Conservation (phyloP, 2,797 vertebrate genomes). For the Poecilia gillii region DNA sequence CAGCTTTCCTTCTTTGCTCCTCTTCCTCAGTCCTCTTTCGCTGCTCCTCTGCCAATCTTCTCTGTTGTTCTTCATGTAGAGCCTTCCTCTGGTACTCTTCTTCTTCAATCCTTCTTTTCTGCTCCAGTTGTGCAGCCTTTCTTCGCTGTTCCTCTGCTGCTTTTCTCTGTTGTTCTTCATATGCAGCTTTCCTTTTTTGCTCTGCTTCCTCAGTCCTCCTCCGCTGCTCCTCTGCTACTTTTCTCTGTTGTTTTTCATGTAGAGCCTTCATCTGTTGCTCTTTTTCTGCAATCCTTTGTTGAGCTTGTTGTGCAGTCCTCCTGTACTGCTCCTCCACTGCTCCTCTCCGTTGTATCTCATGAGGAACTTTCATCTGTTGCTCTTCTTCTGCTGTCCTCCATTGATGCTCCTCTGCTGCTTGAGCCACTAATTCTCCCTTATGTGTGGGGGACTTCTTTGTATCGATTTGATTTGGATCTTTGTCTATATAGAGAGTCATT, state of each 20-base stretch:
- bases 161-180: not conserved
- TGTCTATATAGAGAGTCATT: constrained; percentile 27
- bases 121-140: not conserved
- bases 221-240: constrained; percentile 9
- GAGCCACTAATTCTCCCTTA: constrained; percentile 25
- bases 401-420: not conserved
- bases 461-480: constrained; percentile 20
- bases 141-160: not conserved
- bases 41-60: constrained; percentile 10
- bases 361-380: not conserved
- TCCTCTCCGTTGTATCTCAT: not conserved
- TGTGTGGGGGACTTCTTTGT: constrained; percentile 24
- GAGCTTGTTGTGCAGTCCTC: not conserved
- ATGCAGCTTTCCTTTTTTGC: not conserved
- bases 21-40: constrained; percentile 34
- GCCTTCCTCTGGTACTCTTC: constrained; percentile 32
- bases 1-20: constrained; percentile 25
- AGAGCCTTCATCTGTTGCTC: not conserved
- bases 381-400: not conserved
- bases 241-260: not conserved
- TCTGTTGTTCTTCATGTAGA: constrained; percentile 35
- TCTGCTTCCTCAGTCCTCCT: not conserved
- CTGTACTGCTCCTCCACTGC: not conserved
- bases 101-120: not conserved
- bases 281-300: not conserved